Percentiles rank a stretch among this genome's conserved stretches.
Evolutionary conservation across 2,113 vertebrate species (phyloP).

Genomic region (Colossoma macropomum): DNA sequence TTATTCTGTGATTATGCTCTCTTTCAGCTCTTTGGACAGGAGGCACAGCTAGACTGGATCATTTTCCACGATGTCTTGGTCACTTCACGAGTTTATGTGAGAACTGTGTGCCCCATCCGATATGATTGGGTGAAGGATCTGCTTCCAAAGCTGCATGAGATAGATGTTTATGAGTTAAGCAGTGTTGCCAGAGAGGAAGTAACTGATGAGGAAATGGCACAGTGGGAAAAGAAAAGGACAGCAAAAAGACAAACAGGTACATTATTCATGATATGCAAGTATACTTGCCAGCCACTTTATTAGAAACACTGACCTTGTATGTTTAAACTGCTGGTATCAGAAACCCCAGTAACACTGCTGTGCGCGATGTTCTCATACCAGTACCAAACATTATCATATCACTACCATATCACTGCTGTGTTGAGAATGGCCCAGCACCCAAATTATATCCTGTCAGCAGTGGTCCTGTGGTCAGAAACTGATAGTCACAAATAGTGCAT

Average conservation of each 20-base stretch:
- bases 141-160: slow-evolving; percentile 91
- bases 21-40: slow-evolving; percentile 87
- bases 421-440: no score
- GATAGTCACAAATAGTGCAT: no score
- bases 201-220: slow-evolving; percentile 85
- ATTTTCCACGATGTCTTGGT: slow-evolving; percentile 94
- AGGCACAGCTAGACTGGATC: slow-evolving; percentile 90
- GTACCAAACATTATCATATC: no score
- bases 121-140: slow-evolving; percentile 95
- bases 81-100: slow-evolving; percentile 90
- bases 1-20: neutral
- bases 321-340: neutral
- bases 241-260: slow-evolving; percentile 83
- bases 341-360: neutral
- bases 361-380: no score
- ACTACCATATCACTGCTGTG: no score
- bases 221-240: slow-evolving; percentile 84
- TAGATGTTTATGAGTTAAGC: slow-evolving; percentile 91
- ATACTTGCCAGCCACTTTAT: neutral
- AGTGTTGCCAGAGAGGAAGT: slow-evolving; percentile 91
- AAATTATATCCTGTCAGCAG: no score
- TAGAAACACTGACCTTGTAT: neutral
- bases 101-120: slow-evolving; percentile 91
- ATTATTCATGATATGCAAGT: slow-evolving; percentile 37
- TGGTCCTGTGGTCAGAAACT: no score